phyloP scores from a whole-genome alignment of 2,888 invertebrate species.

The Morinoia aosen region DNA sequence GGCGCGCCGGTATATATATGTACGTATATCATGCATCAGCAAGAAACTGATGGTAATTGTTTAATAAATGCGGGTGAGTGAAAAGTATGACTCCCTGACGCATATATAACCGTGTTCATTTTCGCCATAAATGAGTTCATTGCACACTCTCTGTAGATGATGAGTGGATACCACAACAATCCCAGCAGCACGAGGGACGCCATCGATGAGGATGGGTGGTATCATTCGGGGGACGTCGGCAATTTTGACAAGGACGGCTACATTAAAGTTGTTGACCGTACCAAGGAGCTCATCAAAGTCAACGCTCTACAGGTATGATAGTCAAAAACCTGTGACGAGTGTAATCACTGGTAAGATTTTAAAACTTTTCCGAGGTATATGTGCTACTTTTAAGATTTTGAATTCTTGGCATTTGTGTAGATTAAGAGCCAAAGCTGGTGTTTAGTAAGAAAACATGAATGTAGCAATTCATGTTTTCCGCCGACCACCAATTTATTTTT shows the following conservation, averaged over 20 bases:
- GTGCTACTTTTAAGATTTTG: too few relatives aligned
- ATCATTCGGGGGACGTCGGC: slow-evolving; percentile 71
- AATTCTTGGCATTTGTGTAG: too few relatives aligned
- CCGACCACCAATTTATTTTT: too few relatives aligned
- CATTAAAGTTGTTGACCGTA: slow-evolving; percentile 72
- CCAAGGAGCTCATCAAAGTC: slow-evolving; percentile 74
- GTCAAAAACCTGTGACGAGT: background rate
- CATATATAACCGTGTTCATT: background rate
- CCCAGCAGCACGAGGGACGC: slow-evolving; percentile 78
- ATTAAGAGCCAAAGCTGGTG: too few relatives aligned
- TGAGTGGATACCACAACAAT: slow-evolving; percentile 86
- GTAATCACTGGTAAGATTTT: background rate
- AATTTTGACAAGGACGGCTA: slow-evolving; percentile 71
- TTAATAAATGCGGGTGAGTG: too few relatives aligned
- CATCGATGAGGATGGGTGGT: slow-evolving; percentile 71
- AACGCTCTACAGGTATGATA: slow-evolving; percentile 72
- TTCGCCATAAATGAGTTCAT: background rate
- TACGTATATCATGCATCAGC: too few relatives aligned
- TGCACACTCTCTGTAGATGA: slow-evolving; percentile 73
- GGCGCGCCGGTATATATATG: too few relatives aligned
- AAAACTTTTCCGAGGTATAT: too few relatives aligned
- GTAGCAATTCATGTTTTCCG: too few relatives aligned
- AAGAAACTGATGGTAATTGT: too few relatives aligned
- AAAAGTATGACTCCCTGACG: too few relatives aligned
- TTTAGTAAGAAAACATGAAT: too few relatives aligned